phyloP scores from a whole-genome alignment of 2,113 vertebrate genomes.

The Heloderma charlesbogerti region DNA sequence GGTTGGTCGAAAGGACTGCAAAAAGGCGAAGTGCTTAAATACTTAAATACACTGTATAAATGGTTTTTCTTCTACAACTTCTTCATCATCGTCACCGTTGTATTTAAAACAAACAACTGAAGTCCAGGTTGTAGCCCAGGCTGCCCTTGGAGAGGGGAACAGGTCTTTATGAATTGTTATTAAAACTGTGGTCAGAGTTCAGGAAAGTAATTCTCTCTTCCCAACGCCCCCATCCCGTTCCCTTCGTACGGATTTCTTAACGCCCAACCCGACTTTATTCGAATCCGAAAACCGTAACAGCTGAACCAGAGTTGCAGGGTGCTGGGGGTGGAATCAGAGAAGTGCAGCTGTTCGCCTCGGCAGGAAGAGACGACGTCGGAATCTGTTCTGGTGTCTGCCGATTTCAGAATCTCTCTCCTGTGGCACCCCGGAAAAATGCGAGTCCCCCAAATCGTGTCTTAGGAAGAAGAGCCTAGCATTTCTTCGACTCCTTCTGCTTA shows the following conservation, averaged over 20 bases:
- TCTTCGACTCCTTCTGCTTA: background rate
- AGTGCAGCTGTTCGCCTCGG: background rate
- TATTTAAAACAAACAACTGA: background rate
- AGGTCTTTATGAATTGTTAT: background rate
- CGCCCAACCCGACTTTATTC: background rate
- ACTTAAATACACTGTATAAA: background rate
- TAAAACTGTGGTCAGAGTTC: background rate
- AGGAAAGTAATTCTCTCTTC: background rate
- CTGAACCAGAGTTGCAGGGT: background rate
- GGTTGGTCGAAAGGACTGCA: background rate
- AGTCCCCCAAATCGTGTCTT: background rate
- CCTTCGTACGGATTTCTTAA: background rate
- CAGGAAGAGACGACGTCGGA: background rate
- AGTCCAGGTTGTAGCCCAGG: background rate
- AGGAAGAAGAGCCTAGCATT: no score
- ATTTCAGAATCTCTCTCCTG: background rate
- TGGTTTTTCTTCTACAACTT: background rate
- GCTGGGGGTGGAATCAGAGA: background rate
- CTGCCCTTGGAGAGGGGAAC: background rate
- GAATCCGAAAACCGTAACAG: background rate
- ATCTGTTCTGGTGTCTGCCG: background rate
- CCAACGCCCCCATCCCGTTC: no score
- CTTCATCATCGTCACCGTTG: background rate
- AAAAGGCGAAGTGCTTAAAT: background rate
- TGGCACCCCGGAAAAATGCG: background rate